phyloP scores from a whole-genome alignment of 2,113 vertebrate genomes.

The Prunella fulvescens region DNA sequence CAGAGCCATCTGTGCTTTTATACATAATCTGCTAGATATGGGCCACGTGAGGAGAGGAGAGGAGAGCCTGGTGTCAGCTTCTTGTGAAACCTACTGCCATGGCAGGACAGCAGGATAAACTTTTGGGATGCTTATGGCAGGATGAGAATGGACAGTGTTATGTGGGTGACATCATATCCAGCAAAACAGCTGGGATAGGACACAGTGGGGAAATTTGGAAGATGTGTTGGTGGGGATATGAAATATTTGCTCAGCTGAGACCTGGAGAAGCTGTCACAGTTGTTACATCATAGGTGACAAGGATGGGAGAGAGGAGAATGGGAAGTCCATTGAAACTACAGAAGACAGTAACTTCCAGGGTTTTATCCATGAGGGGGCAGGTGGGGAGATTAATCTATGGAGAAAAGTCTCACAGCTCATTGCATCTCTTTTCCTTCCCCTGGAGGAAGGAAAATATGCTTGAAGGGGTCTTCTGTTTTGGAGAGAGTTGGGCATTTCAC shows the following conservation, averaged over 20 bases:
- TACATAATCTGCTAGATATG: background rate
- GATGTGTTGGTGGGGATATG: background rate
- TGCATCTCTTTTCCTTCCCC: background rate
- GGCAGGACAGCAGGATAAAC: background rate
- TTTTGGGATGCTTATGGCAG: background rate
- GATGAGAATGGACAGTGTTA: background rate
- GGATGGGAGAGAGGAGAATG: background rate
- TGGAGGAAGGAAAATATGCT: background rate
- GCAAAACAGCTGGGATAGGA: background rate
- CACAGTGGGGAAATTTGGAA: background rate
- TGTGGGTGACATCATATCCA: background rate
- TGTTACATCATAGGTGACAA: background rate
- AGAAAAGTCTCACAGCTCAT: background rate
- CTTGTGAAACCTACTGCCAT: background rate
- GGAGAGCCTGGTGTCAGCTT: background rate
- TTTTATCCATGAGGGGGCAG: background rate
- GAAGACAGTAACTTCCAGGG: background rate
- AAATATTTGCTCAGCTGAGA: background rate
- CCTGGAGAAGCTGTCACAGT: background rate
- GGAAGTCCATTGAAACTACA: background rate
- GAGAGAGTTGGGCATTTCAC: background rate
- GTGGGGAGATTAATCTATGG: background rate
- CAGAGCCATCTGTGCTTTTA: conserved; percentile 1
- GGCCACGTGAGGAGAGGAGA: background rate
- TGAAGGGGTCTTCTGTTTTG: background rate